phyloP scores from a whole-genome alignment of 2,888 invertebrate species.

The Thumatha senex region DNA sequence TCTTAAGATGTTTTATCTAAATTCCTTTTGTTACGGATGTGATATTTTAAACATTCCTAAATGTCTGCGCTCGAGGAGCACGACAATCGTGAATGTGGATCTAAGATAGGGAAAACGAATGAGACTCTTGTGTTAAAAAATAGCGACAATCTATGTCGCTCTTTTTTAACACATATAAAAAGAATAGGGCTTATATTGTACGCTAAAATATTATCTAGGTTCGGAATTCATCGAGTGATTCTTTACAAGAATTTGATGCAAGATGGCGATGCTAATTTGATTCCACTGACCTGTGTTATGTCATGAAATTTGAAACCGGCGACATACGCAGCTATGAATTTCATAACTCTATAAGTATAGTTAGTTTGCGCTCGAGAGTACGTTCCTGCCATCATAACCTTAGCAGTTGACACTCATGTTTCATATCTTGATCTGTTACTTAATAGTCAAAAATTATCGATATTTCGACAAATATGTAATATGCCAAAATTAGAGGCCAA shows the following conservation, averaged over 20 bases:
- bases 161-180: no score
- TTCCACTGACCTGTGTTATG: constrained; percentile 37
- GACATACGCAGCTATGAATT: constrained; percentile 45
- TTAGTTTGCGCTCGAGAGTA: constrained; percentile 48
- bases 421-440: constrained; percentile 50
- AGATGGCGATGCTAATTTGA: no score
- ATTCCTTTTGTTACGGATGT: constrained; percentile 21
- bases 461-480: constrained; percentile 6
- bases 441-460: constrained; percentile 10
- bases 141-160: no score
- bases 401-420: constrained; percentile 36
- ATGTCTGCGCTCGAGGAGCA: constrained; percentile 10
- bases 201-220: no score
- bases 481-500: constrained; percentile 4
- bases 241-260: no score
- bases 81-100: constrained; percentile 6
- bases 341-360: constrained; percentile 55
- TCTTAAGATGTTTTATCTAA: constrained; percentile 10
- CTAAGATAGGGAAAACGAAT: constrained; percentile 5
- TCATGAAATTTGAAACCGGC: constrained; percentile 51
- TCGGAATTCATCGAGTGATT: no score
- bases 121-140: not conserved
- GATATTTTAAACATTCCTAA: constrained; percentile 22
- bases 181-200: no score
- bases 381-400: constrained; percentile 29